Base-by-base conservation (phyloP, 2,888 invertebrate species). In the Pharmacophagus antenor region DNA sequence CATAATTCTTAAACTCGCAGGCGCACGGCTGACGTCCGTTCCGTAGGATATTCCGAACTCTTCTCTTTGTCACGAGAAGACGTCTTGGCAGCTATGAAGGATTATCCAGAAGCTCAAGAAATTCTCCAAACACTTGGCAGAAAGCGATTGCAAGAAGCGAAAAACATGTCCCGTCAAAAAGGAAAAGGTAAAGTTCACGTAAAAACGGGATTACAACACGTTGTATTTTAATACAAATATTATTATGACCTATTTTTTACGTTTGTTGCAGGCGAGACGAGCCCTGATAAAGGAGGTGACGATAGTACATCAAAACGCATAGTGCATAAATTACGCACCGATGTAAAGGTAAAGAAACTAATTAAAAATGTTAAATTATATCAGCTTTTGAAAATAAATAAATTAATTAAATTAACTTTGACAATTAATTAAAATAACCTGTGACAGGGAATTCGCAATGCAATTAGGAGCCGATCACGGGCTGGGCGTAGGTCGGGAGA, bases 71-170 rank as follows among this genome's bases (percentile, higher is more conserved):
- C 98, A 0, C 92, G 98, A 4, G 98, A 98, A 85, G 98, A 98
- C 76, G 98, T 98, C 0, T 85, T 98, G 25, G 95, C 95, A 0
- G 98, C 98, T 0, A 97, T 98, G 95, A 98, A 98, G 80, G 98
- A 98, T 80, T 98, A 98, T 74, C 98, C 98, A 0, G 98, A 98
- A 83, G 98, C 98, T 0, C 97, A 98, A 82, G 97, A 97, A 67
- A 97, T 97, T 66, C 91, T 97, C n/a, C 97, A 97, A 78, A 96
- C 95, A 10, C 91, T 97, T 25, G 97, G 97, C 5, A 91, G 96
- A 48, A 97, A 97, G 73, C 92, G 97, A 15, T 85, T 97, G 55
- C 96, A 96, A 93, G 97, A 97, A 84, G 97, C 97, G 5, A 92
- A 93, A 59, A 91, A 79, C 64, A 93, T 92, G 85, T 92, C 92